A percentile compares a stretch with the other conserved stretches of the same genome.
Conservation (phyloP, 2,797 vertebrate species). For the Sciurus vulgaris region DNA sequence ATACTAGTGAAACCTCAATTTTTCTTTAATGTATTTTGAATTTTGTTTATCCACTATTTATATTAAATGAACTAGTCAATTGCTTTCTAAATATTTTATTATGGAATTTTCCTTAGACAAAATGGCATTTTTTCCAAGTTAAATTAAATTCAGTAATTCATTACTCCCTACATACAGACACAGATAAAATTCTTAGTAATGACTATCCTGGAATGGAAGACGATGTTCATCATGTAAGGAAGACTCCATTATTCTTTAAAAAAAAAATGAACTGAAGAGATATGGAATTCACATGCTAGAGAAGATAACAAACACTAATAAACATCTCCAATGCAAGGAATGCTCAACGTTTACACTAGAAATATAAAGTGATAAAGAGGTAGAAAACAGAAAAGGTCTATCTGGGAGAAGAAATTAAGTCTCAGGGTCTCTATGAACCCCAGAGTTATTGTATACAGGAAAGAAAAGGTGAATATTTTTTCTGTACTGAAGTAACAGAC, state of each 20-base stretch:
- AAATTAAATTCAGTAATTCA: conserved; percentile 32
- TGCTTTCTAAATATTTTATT: conserved; percentile 26
- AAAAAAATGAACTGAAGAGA: conserved; percentile 16
- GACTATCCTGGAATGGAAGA: neutral
- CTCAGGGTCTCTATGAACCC: neutral
- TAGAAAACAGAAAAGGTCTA: neutral
- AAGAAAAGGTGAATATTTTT: conserved; percentile 6
- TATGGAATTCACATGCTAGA: neutral
- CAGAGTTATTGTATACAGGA: neutral
- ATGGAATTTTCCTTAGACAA: conserved; percentile 7
- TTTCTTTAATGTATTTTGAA: conserved; percentile 57
- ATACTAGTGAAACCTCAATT: neutral
- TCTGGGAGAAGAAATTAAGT: neutral
- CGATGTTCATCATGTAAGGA: neutral
- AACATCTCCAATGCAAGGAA: neutral
- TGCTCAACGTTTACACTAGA: neutral
- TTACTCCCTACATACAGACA: neutral
- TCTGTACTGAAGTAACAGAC: neutral
- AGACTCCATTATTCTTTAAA: neutral
- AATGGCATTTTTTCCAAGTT: conserved; percentile 45
- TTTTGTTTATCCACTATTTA: conserved; percentile 45
- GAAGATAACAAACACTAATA: conserved; percentile 39
- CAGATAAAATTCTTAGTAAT: neutral
- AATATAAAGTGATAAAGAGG: conserved; percentile 11
- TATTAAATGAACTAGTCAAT: conserved; percentile 37